Conservation (phyloP, 2,888 invertebrate genomes). For the Isoperla grammatica region DNA sequence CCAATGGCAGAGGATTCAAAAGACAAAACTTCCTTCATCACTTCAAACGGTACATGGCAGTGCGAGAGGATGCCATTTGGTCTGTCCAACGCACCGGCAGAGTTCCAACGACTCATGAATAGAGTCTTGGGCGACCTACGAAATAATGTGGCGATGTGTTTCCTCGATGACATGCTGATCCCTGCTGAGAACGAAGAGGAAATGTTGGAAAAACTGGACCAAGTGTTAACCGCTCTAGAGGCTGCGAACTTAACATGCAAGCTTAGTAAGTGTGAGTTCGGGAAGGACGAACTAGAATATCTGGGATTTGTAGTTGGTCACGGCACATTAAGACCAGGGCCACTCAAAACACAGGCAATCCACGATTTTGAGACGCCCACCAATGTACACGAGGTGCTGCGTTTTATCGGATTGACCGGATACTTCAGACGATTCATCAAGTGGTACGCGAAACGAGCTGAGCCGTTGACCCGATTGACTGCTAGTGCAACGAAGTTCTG, state of each 20-base stretch:
- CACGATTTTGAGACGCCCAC: constrained; percentile 32
- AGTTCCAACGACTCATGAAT: constrained; percentile 39
- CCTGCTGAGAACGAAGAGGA: constrained; percentile 30
- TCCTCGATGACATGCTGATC: constrained; percentile 36
- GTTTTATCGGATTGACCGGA: constrained; percentile 37
- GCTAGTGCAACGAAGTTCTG: constrained; percentile 29
- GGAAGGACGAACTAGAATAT: neutral
- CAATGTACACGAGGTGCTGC: constrained; percentile 34
- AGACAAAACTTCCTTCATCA: constrained; percentile 37
- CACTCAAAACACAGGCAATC: constrained; percentile 34
- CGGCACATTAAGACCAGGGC: neutral
- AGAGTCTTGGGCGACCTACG: constrained; percentile 31
- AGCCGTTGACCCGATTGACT: constrained; percentile 33
- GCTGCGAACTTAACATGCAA: neutral
- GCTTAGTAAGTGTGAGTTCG: neutral
- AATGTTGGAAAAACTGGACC: constrained; percentile 29
- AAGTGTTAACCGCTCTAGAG: constrained; percentile 23
- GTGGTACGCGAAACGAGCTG: constrained; percentile 32
- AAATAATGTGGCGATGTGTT: constrained; percentile 26
- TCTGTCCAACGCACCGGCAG: constrained; percentile 39
- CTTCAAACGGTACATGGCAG: constrained; percentile 37
- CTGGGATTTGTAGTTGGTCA: neutral
- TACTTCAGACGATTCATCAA: constrained; percentile 37
- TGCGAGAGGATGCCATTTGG: constrained; percentile 40
- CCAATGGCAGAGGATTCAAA: constrained; percentile 39